phyloP scores from a whole-genome alignment of 1,140 invertebrate genomes.

The Camponotus vicinus region DNA sequence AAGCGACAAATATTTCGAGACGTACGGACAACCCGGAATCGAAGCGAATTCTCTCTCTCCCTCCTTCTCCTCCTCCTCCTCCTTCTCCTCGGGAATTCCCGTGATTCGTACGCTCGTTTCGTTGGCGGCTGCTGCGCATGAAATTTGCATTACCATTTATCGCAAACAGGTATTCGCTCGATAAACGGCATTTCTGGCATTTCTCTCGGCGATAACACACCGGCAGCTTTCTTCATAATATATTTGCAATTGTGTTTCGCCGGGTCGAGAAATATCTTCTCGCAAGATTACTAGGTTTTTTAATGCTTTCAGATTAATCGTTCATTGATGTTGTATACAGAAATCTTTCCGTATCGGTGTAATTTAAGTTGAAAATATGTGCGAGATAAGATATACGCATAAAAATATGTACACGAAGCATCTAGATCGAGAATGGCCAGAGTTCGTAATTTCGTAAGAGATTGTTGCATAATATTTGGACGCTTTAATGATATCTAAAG shows the following conservation, averaged over 20 bases:
- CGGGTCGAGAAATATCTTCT: not conserved
- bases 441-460: not conserved
- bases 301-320: not conserved
- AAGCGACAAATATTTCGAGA: conserved; percentile 23
- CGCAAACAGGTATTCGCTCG: not conserved
- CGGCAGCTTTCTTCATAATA: not conserved
- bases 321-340: not conserved
- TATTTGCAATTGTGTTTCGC: conserved; percentile 9
- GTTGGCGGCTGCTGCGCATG: not conserved
- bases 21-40: conserved; percentile 10
- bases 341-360: not conserved
- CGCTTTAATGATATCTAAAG: not conserved
- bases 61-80: not conserved
- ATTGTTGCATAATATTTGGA: not conserved
- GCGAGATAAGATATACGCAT: not conserved
- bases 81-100: not conserved
- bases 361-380: not conserved
- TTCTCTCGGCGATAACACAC: conserved; percentile 1
- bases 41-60: not conserved
- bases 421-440: not conserved
- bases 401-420: not conserved
- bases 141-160: conserved; percentile 44
- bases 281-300: not conserved
- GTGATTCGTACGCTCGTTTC: conserved; percentile 1
- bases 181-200: not conserved